Evolutionary conservation across 2,113 vertebrate species (phyloP).

Genomic region (Megaceryle torquata): DNA sequence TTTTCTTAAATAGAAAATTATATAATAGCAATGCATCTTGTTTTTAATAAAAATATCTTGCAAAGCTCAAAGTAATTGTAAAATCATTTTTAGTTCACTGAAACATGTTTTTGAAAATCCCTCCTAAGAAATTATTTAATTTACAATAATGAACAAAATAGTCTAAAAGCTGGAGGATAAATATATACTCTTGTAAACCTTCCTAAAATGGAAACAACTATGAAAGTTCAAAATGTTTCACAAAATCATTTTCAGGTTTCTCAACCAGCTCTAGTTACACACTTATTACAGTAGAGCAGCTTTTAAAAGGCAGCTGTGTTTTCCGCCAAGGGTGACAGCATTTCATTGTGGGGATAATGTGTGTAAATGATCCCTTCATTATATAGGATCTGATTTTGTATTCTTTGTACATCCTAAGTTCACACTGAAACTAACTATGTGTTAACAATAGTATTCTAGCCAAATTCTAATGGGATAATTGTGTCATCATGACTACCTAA

Average conservation of each 20-base stretch:
- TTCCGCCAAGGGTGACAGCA: slow-evolving; percentile 38
- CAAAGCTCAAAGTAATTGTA: neutral
- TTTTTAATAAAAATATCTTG: neutral
- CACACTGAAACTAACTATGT: slow-evolving; percentile 10
- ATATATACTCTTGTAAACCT: neutral
- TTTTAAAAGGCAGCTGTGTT: slow-evolving; percentile 56
- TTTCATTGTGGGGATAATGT: slow-evolving; percentile 42
- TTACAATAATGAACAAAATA: neutral
- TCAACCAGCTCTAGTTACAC: neutral
- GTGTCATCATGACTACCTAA: neutral
- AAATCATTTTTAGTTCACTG: neutral
- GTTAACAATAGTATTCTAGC: slow-evolving; percentile 15
- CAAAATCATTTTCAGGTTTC: neutral
- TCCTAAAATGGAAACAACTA: neutral
- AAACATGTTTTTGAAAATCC: neutral
- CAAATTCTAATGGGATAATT: slow-evolving; percentile 37
- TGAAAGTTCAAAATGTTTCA: neutral
- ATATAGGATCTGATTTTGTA: slow-evolving; percentile 31
- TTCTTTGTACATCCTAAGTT: slow-evolving; percentile 42
- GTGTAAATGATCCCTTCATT: slow-evolving; percentile 61
- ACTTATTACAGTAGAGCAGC: slow-evolving; percentile 26
- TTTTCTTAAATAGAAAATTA: neutral
- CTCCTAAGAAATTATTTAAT: neutral
- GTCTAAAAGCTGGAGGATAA: neutral
- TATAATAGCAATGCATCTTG: neutral